Evolutionary conservation across 2,888 invertebrate species (phyloP).

Genomic region (Campopleginae sp.): DNA sequence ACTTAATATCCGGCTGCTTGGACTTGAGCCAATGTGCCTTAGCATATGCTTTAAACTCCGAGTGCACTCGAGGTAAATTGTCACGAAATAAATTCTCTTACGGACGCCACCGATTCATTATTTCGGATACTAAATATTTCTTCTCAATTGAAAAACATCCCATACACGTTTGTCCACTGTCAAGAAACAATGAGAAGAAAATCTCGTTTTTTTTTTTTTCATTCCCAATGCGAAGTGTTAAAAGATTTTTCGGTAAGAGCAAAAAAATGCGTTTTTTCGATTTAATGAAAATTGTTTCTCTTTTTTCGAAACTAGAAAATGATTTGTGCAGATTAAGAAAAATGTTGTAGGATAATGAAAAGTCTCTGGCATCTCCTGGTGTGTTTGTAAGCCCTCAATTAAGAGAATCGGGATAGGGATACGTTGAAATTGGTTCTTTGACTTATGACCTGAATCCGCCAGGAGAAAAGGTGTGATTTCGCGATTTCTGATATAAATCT

Average conservation of each 20-base stretch:
- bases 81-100: constrained; percentile 43
- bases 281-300: not conserved
- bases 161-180: not conserved
- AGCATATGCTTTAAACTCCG: constrained; percentile 22
- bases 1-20: constrained; percentile 61
- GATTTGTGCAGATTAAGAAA: not conserved
- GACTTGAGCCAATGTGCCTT: constrained; percentile 58
- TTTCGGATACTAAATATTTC: not conserved
- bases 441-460: constrained; percentile 1
- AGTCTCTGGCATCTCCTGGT: not conserved
- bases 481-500: not conserved
- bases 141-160: not conserved
- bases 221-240: no score
- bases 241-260: not conserved
- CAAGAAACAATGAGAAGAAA: not conserved
- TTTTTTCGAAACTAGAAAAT: not conserved
- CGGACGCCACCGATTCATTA: constrained; percentile 11
- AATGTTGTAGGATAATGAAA: not conserved
- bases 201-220: not conserved
- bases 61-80: constrained; percentile 59
- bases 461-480: constrained; percentile 5
- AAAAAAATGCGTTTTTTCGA: not conserved
- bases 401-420: not conserved
- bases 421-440: not conserved
- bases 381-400: not conserved